Evolutionary conservation across 2,113 vertebrate species (phyloP), one percentile per base, ranked within the genome.

Genomic region (Neomonachus schauinslandi): DNA sequence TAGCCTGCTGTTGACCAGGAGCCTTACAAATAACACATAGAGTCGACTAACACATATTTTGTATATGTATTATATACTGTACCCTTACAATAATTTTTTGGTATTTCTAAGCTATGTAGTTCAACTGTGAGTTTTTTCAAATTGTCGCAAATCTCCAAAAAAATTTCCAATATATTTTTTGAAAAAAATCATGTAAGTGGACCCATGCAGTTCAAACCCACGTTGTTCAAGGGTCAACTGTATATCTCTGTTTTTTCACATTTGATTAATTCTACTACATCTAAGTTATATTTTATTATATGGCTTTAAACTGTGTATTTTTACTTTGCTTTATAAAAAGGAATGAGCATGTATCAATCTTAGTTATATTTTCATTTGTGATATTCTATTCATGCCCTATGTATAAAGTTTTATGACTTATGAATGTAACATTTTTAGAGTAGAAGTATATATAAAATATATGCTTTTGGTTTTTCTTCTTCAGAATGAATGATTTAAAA

Each of bases 271-370:
- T 84, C n/a, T 84, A 46, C 53, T 84, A 57, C 42, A 80, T 49
- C 65, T 80, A 90, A 22, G 39, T 93, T 90, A 19, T 91, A 39
- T 7, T 26, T 90, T 80, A 86, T 90, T 79, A 69, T 39, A 26
- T 76, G 42, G 13, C 33, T 91, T 88, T 14, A 88, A 91, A 82
- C 22, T 14, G 19, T 65, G 39, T 77, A 55, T 87, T 94, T 83
- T 97, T 84, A 28, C 28, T 39, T 89, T 89, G 82, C 28, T 82
- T 81, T 76, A 76, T 77, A 16, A 83, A 91, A 91, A 94, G 59
- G 67, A 69, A 36, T 5, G 86, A 85, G 24, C n/a, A 9, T 46
- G 6, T 82, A 88, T 88, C 59, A 51, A 7, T 61, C n/a, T 83
- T 87, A 53, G 57, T 57, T 71, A 26, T 33, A 42, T 88, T 92